Evolutionary conservation across 1,140 invertebrate species (phyloP), one percentile per base, ranked within the genome.

Genomic region (Mya arenaria): DNA sequence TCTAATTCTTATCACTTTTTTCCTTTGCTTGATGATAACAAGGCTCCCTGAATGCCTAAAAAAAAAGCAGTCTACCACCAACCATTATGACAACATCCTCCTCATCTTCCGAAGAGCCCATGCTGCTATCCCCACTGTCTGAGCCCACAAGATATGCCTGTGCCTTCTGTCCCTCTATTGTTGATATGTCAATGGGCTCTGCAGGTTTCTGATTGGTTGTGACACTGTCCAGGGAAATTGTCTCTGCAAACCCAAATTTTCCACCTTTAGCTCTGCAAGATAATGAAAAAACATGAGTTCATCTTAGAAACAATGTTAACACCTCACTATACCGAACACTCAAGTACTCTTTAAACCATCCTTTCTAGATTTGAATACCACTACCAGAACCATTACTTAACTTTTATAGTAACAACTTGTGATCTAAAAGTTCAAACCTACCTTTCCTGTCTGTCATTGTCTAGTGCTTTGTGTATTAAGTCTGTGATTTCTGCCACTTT

Each of bases 401-500:
- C n/a, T n/a, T n/a, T n/a, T n/a, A n/a, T n/a, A n/a, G n/a, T n/a
- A n/a, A n/a, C n/a, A n/a, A n/a, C n/a, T n/a, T n/a, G n/a, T n/a
- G n/a, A n/a, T n/a, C n/a, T n/a, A n/a, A 41, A 44, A 5, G n/a
- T 28, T 19, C 15, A 15, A 71, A 56, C 80, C 71, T 78, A 89
- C 89, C 90, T 90, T 37, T 87, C 89, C 63, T 84, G 63, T 72
- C 95, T 94, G 94, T 98, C 97, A 84, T 94, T 91, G 80, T 94
- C 93, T 0, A 98, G 93, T 34, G 94, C 94, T 63, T 95, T 93
- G 91, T 96, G 96, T 13, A 98, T 95, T 62, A 95, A 92, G 78
- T 96, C 94, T 25, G 98, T 96, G 32, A 98, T 92, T 72, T 94
- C 92, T 86, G 94, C 94, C 28, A 96, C 96, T 88, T 96, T 95